Evolutionary conservation across 2,888 invertebrate genomes (phyloP), one percentile per base, ranked within the genome.

Genomic region (Aleiodes alternator): DNA sequence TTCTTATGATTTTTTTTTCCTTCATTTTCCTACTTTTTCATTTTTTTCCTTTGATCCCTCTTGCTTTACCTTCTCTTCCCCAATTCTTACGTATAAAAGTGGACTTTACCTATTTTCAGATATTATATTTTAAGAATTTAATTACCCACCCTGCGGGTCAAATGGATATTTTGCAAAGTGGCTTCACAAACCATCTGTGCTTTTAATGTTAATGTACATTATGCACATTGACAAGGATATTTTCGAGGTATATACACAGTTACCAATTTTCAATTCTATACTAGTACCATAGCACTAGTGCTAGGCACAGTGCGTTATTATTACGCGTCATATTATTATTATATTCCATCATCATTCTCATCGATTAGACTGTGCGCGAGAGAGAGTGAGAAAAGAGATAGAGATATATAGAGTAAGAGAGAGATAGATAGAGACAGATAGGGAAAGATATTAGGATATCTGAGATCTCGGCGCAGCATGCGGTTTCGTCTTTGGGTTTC

Each of bases 71-170:
- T 38, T 8, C 0, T 4, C 7, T 11, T 43, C 34, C 38, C 38
- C n/a, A 23, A 31, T 16, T 56, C 29, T 11, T 43, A 48, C 64
- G 59, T 61, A 56, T 16, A 64, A 48, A 64, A 48, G 16, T 64
- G 64, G 48, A 43, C 68, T 75, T 77, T 72, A 73, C 78, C 80
- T 81, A 81, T 81, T 81, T 81, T 78, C 75, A 78, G 81, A 81
- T 78, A 79, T 77, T 80, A 79, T 81, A 81, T 81, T 81, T 81
- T 81, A 81, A 81, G 81, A 81, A 81, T 81, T 76, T 81, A 81
- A 81, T 81, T 81, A 80, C 79, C 56, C 76, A 73, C 77, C 77
- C 73, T 69, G 77, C 73, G 78, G 73, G 73, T 72, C 73, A 73
- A 51, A 51, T 68, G 68, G 50, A 50, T 43, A 55, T 66, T 53